phyloP scores from a whole-genome alignment of 2,888 invertebrate genomes.

The Zonitis immaculata region DNA sequence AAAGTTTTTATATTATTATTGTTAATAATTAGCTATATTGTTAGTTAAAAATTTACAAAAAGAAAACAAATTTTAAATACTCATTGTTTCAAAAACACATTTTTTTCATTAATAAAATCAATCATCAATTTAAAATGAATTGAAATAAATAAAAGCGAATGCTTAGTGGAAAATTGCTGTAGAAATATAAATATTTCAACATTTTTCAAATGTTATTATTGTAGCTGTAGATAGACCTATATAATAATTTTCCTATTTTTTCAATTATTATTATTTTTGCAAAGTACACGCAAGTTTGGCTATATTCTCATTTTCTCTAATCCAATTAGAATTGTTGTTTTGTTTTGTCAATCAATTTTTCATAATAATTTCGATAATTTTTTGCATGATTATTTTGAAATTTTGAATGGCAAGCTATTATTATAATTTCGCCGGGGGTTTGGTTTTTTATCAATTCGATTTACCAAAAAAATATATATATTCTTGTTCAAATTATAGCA shows the following conservation, averaged over 20 bases:
- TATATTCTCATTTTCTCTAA: no score
- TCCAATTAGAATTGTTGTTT: no score
- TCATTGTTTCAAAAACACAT: conserved; percentile 27
- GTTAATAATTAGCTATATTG: background rate
- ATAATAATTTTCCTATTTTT: conserved; percentile 2
- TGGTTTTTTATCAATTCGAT: background rate
- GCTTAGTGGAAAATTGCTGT: conserved; percentile 38
- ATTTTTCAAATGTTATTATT: conserved; percentile 22
- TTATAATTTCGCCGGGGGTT: background rate
- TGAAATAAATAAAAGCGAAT: background rate
- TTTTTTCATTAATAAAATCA: no score
- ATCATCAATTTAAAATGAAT: background rate
- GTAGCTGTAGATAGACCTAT: conserved; percentile 17
- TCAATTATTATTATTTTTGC: background rate
- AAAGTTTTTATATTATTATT: conserved; percentile 4
- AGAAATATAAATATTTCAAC: conserved; percentile 41
- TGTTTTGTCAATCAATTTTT: conserved; percentile 1
- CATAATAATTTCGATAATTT: background rate
- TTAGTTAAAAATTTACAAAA: background rate
- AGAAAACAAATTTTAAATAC: conserved; percentile 25
- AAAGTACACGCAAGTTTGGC: conserved; percentile 2
- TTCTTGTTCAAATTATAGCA: conserved; percentile 8
- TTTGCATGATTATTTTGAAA: background rate
- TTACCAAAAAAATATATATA: background rate
- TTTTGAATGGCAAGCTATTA: conserved; percentile 5